Evolutionary conservation across 2,797 vertebrate genomes (phyloP).

Genomic region (Rhodeus uyekii): DNA sequence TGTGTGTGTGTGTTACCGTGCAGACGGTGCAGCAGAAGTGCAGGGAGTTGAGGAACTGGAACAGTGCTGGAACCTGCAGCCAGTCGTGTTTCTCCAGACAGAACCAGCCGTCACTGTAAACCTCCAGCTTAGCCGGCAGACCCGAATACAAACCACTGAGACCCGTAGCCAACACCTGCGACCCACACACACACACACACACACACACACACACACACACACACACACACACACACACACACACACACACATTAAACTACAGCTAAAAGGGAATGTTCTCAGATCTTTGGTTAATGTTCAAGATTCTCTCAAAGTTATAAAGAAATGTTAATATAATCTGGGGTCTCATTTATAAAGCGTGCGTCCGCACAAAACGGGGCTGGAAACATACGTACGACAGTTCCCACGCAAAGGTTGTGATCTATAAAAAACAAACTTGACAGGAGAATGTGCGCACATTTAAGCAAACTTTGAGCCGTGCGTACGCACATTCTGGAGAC

Average conservation of each 20-base stretch:
- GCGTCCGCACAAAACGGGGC: no score
- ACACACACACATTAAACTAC: neutral
- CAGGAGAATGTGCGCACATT: no score
- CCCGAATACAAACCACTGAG: slow-evolving; percentile 95
- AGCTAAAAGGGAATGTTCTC: no score
- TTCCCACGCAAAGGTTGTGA: no score
- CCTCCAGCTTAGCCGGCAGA: slow-evolving; percentile 88
- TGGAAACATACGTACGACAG: no score
- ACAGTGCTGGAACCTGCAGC: slow-evolving; percentile 87
- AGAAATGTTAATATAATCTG: no score
- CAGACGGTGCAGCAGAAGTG: slow-evolving; percentile 95
- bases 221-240: slow-evolving; percentile 18
- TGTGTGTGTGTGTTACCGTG: slow-evolving; percentile 74
- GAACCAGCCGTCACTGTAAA: slow-evolving; percentile 91
- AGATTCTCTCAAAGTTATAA: no score
- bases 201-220: slow-evolving; percentile 66
- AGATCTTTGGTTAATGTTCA: no score
- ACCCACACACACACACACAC: slow-evolving; percentile 36
- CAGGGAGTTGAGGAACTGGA: slow-evolving; percentile 94
- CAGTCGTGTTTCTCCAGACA: slow-evolving; percentile 87
- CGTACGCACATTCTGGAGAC: no score
- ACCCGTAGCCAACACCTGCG: slow-evolving; percentile 94
- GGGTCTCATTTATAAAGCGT: no score
- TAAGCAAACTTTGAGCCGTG: no score
- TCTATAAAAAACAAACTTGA: no score